Evolutionary conservation across 1,140 invertebrate genomes (phyloP).

Genomic region (Drosophila suzukii): DNA sequence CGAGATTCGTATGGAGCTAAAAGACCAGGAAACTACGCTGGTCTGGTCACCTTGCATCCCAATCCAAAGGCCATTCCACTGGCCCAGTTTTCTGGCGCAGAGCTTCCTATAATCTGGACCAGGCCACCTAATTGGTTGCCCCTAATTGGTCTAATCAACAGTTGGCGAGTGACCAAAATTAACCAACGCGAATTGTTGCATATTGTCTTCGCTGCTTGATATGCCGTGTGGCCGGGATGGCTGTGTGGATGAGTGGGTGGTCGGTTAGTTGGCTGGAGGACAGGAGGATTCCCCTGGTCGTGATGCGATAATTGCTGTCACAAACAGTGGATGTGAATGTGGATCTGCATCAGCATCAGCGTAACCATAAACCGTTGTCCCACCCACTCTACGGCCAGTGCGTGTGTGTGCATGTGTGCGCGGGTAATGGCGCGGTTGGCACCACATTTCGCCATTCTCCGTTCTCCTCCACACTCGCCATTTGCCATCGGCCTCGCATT

Average conservation of each 20-base stretch:
- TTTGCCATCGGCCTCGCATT: neutral
- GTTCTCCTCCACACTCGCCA: neutral
- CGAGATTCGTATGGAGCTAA: neutral
- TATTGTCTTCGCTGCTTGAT: slow-evolving; percentile 8
- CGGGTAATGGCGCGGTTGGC: slow-evolving; percentile 1
- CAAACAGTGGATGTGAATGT: slow-evolving; percentile 44
- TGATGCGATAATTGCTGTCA: slow-evolving; percentile 67
- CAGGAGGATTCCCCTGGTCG: neutral
- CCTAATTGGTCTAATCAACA: slow-evolving; percentile 47
- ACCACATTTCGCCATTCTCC: slow-evolving; percentile 49
- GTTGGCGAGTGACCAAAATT: slow-evolving; percentile 25
- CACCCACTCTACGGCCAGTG: slow-evolving; percentile 1
- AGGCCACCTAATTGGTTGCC: neutral
- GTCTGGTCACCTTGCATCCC: neutral
- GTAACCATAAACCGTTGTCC: slow-evolving; percentile 54
- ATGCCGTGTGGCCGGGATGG: neutral
- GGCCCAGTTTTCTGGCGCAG: neutral
- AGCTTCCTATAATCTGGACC: neutral
- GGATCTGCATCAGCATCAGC: slow-evolving; percentile 2
- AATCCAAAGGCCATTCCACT: neutral
- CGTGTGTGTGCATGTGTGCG: slow-evolving; percentile 7
- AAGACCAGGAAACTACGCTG: neutral
- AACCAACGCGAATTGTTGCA: slow-evolving; percentile 36
- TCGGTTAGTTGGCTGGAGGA: neutral
- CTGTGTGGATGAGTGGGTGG: neutral